Evolutionary conservation across 2,888 invertebrate genomes (phyloP).

Genomic region (Formica aserva): DNA sequence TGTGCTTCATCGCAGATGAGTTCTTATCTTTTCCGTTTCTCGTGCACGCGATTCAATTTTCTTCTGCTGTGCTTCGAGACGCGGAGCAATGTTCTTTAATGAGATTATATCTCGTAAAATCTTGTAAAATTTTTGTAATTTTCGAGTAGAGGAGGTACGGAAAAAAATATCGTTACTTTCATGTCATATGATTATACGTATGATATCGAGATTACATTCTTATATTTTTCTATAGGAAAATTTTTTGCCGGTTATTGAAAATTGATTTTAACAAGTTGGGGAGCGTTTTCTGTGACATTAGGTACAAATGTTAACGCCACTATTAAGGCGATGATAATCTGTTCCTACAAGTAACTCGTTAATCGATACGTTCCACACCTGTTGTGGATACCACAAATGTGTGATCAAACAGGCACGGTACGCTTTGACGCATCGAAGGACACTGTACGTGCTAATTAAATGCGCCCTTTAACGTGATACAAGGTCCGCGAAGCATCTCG

Average conservation of each 20-base stretch:
- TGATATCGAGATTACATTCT: neutral
- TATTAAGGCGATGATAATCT: neutral
- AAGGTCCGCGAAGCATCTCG: slow-evolving; percentile 64
- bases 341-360: slow-evolving; percentile 30
- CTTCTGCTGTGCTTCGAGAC: slow-evolving; percentile 7
- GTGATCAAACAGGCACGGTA: slow-evolving; percentile 52
- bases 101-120: slow-evolving; percentile 20
- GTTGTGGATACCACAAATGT: slow-evolving; percentile 55
- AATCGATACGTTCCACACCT: slow-evolving; percentile 52
- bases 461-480: slow-evolving; percentile 77
- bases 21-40: slow-evolving; percentile 39
- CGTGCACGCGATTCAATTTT: slow-evolving; percentile 42
- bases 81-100: slow-evolving; percentile 23
- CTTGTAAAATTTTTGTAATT: neutral
- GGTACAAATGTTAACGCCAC: neutral
- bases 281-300: neutral
- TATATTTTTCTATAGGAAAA: neutral
- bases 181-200: neutral
- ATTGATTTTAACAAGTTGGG: neutral
- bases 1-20: slow-evolving; percentile 38
- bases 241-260: neutral
- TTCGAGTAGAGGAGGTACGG: neutral
- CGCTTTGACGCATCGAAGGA: slow-evolving; percentile 59
- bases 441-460: slow-evolving; percentile 78
- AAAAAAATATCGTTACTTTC: neutral